These are phyloP conservation scores for Zonitis immaculata DNA, from an alignment of 2,888 invertebrate species.

Conservation along the genomic window DNA sequence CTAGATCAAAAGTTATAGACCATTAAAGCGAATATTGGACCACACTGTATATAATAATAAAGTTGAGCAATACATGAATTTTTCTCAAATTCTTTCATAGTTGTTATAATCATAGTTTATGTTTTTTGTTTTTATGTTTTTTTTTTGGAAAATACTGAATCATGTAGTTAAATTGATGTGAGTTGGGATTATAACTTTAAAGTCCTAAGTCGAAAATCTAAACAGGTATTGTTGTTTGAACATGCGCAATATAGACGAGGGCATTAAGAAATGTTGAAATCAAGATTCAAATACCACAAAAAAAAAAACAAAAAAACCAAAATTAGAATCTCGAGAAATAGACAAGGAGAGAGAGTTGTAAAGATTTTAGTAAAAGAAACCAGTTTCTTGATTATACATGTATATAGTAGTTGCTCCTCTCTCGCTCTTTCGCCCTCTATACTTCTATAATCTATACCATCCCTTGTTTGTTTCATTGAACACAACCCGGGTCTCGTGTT, in stretches of 20 bases:
- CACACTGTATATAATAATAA: too few relatives aligned
- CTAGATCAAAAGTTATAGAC: too few relatives aligned
- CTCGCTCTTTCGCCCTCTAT: conserved; percentile 18
- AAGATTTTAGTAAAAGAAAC: conserved; percentile 26
- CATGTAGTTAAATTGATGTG: not conserved
- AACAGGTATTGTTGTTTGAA: not conserved
- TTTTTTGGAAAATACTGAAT: not conserved
- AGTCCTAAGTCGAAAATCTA: not conserved
- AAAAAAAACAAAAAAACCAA: conserved; percentile 24
- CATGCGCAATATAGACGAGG: not conserved
- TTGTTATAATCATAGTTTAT: too few relatives aligned
- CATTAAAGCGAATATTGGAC: too few relatives aligned
- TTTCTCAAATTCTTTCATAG: too few relatives aligned
- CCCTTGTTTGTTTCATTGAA: conserved; percentile 17
- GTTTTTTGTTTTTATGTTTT: not conserved
- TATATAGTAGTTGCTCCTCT: not conserved
- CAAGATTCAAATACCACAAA: not conserved
- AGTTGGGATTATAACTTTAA: not conserved
- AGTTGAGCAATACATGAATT: too few relatives aligned
- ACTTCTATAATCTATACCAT: not conserved
- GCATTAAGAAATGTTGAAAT: not conserved
- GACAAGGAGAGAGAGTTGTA: too few relatives aligned
- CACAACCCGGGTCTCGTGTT: conserved; percentile 34
- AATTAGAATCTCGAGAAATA: too few relatives aligned
- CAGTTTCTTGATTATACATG: conserved; percentile 26